Conservation (phyloP, 2,113 vertebrate genomes). For the Micromys minutus region DNA sequence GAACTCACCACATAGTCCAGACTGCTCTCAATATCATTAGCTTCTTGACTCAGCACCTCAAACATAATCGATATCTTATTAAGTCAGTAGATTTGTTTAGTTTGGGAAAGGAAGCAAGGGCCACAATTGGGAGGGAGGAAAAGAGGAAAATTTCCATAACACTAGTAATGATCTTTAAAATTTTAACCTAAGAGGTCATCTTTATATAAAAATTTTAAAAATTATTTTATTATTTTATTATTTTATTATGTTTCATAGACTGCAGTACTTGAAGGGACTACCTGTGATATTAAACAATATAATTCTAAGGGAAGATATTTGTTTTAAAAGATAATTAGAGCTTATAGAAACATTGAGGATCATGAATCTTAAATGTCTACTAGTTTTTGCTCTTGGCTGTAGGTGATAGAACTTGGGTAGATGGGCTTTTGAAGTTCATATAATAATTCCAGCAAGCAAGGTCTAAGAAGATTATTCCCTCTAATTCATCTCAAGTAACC, state of each 20-base stretch:
- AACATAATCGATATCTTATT: not conserved
- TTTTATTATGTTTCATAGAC: not conserved
- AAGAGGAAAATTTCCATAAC: not conserved
- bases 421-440: conserved; percentile 24
- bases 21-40: not conserved
- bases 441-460: conserved; percentile 25
- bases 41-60: not conserved
- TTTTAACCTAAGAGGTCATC: not conserved
- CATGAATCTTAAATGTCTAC: not conserved
- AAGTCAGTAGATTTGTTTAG: not conserved
- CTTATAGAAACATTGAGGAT: conserved; percentile 18
- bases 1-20: not conserved
- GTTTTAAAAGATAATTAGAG: conserved; percentile 29
- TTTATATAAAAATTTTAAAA: not conserved
- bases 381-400: conserved; percentile 25
- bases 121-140: not conserved
- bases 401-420: not conserved
- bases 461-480: not conserved
- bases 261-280: conserved; percentile 13
- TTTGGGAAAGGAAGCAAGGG: not conserved
- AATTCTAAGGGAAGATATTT: conserved; percentile 7
- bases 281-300: not conserved
- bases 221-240: conserved; percentile 36
- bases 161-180: not conserved
- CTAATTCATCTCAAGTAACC: conserved; percentile 45